A percentile compares a stretch with the other conserved stretches of the same genome.
These are phyloP conservation scores for Tetramorium bicarinatum DNA, from an alignment of 2,888 invertebrate species.

Conservation along the genomic window DNA sequence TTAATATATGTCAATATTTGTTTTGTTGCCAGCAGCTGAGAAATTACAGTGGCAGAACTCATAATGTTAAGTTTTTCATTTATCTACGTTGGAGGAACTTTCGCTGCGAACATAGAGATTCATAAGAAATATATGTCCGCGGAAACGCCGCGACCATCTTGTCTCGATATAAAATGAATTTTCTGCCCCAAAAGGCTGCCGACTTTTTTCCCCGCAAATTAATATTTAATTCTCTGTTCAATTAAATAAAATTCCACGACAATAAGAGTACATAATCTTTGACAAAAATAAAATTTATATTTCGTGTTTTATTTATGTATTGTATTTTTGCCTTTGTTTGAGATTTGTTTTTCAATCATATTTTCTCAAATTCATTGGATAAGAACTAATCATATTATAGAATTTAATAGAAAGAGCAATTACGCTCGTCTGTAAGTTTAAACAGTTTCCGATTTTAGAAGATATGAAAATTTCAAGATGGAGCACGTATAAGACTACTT, in stretches of 20 bases:
- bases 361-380: background rate
- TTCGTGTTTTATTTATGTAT: background rate
- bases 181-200: background rate
- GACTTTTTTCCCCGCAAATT: background rate
- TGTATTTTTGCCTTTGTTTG: background rate
- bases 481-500: background rate
- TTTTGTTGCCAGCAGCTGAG: conserved; percentile 27
- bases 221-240: background rate
- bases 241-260: background rate
- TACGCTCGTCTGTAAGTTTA: background rate
- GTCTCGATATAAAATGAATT: conserved; percentile 9
- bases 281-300: background rate
- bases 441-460: background rate
- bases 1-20: conserved; percentile 53
- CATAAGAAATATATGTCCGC: conserved; percentile 1
- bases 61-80: conserved; percentile 18
- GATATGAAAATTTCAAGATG: background rate
- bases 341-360: background rate
- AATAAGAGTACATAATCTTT: background rate
- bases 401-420: background rate
- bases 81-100: conserved; percentile 17
- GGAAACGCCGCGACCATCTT: background rate
- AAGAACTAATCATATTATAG: background rate
- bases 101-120: background rate
- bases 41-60: conserved; percentile 31